Conservation (phyloP, 2,888 invertebrate genomes). For the Ornithoptera alexandrae region DNA sequence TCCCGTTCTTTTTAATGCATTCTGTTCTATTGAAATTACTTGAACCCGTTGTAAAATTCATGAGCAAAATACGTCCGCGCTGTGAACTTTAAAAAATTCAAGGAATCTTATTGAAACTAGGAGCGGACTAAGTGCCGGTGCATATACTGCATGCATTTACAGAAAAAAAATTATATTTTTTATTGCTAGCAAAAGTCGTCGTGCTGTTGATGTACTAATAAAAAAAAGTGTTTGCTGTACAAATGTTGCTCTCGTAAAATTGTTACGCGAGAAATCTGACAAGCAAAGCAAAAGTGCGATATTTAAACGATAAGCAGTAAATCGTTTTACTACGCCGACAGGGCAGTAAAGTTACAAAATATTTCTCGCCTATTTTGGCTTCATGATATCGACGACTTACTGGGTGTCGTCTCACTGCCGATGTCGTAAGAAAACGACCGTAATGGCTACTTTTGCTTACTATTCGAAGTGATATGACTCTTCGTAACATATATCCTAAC, state of each 20-base stretch:
- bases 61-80: constrained; percentile 38
- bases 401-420: background rate
- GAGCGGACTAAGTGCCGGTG: background rate
- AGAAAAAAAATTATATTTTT: background rate
- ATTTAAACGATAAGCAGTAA: background rate
- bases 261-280: background rate
- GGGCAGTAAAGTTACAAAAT: background rate
- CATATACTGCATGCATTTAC: constrained; percentile 3
- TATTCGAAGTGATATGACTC: no score
- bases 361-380: background rate
- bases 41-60: constrained; percentile 26
- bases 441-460: background rate
- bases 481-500: no score
- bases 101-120: constrained; percentile 43
- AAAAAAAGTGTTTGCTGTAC: no score
- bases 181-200: background rate
- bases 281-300: background rate
- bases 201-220: no score
- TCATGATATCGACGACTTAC: background rate
- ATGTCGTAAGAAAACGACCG: constrained; percentile 1
- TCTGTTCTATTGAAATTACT: constrained; percentile 17
- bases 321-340: background rate
- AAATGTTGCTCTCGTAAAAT: background rate
- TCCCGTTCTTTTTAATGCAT: constrained; percentile 4
- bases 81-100: constrained; percentile 51